These are phyloP conservation scores for Neopipo cinnamomea DNA, from an alignment of 2,113 vertebrate species.

Conservation along the genomic window DNA sequence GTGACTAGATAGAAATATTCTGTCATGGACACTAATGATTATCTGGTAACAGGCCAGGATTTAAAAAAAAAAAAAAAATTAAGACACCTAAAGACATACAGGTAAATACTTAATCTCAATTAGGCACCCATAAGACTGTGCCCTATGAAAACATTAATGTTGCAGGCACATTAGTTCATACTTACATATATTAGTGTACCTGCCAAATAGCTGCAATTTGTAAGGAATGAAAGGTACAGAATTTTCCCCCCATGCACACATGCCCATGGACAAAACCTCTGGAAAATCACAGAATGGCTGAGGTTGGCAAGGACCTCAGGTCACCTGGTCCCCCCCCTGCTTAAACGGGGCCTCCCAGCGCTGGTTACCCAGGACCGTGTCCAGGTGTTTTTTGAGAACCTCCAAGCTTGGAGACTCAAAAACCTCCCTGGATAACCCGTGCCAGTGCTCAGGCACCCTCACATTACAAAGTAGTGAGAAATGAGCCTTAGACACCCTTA, in stretches of 20 bases:
- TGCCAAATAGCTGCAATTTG: not conserved
- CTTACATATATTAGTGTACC: not conserved
- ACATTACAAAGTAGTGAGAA: not conserved
- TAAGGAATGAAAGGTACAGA: not conserved
- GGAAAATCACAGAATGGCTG: not conserved
- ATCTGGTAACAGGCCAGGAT: not conserved
- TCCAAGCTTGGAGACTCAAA: not conserved
- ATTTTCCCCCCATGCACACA: accelerated
- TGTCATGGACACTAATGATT: not conserved
- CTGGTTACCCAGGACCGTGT: not conserved
- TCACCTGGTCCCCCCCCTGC: not conserved
- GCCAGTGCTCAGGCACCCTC: not conserved
- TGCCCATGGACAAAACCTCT: not conserved
- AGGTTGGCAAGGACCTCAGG: not conserved
- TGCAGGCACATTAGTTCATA: not conserved
- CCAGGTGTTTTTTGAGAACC: not conserved
- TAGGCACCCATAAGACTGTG: not conserved
- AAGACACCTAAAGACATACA: not conserved
- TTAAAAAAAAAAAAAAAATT: not conserved
- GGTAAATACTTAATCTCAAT: constrained; percentile 18
- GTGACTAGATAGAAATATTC: not conserved
- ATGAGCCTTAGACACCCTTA: not conserved
- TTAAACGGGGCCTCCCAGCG: not conserved
- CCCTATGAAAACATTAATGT: not conserved
- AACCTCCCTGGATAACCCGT: not conserved